Conservation (phyloP, 2,888 invertebrate species). For the Macaria notata region DNA sequence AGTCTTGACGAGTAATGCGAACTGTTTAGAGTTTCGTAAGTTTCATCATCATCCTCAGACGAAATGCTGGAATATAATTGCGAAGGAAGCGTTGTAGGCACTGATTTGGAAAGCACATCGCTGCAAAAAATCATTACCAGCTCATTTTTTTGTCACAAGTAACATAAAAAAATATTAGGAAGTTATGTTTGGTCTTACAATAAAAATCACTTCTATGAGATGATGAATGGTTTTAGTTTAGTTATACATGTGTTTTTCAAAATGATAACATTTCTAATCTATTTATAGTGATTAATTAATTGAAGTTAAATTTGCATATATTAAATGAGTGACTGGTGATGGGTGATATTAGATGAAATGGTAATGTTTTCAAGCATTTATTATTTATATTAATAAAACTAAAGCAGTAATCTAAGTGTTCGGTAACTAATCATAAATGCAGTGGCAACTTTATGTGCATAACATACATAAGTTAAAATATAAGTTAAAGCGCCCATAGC, state of each 20-base stretch:
- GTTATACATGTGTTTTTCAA: no score
- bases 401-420: background rate
- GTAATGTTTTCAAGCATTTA: constrained; percentile 13
- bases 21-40: constrained; percentile 16
- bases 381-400: constrained; percentile 1
- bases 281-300: no score
- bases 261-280: no score
- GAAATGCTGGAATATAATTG: constrained; percentile 61
- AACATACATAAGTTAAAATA: background rate
- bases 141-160: constrained; percentile 44
- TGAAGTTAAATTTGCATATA: no score
- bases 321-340: no score
- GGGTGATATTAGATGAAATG: constrained; percentile 7
- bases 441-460: background rate
- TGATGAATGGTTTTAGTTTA: background rate
- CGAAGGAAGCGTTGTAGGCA: constrained; percentile 60
- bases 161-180: background rate
- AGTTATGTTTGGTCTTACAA: background rate
- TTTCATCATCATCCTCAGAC: constrained; percentile 27
- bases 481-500: no score
- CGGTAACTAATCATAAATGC: background rate
- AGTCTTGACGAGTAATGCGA: constrained; percentile 7
- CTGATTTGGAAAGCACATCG: constrained; percentile 61
- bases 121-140: constrained; percentile 68
- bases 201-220: background rate